Evolutionary conservation across 1,140 invertebrate genomes (phyloP).

Genomic region (Caenorhabditis briggsae): DNA sequence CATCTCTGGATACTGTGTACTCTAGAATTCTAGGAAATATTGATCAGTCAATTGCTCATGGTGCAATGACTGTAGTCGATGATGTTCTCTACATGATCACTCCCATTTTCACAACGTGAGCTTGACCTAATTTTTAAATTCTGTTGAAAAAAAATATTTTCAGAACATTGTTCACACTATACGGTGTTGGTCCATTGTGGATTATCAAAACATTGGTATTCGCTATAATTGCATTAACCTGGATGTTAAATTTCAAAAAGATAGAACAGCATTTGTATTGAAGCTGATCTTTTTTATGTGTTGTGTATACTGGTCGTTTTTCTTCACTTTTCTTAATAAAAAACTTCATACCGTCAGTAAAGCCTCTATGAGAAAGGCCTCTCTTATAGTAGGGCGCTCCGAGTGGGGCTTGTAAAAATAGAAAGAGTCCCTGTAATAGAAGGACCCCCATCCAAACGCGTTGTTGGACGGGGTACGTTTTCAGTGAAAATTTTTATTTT

Average conservation of each 20-base stretch:
- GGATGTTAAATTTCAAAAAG: neutral
- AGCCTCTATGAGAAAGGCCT: too few relatives aligned
- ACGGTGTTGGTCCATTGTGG: neutral
- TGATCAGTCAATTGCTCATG: slow-evolving; percentile 17
- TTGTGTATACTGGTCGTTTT: too few relatives aligned
- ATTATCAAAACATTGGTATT: neutral
- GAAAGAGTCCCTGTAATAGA: too few relatives aligned
- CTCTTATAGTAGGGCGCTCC: too few relatives aligned
- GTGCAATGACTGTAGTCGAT: slow-evolving; percentile 1
- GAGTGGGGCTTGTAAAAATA: too few relatives aligned
- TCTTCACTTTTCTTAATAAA: too few relatives aligned
- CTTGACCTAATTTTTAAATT: neutral
- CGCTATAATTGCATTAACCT: neutral
- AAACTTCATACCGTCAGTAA: too few relatives aligned
- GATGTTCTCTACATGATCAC: slow-evolving; percentile 4
- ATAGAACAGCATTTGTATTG: neutral
- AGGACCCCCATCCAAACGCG: too few relatives aligned
- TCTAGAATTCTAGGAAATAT: neutral
- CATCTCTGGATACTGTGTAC: too few relatives aligned
- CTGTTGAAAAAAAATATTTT: neutral
- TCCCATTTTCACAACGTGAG: neutral
- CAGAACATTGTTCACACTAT: slow-evolving; percentile 7
- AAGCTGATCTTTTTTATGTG: too few relatives aligned
- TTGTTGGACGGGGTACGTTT: too few relatives aligned
- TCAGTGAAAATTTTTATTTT: too few relatives aligned